phyloP scores from a whole-genome alignment of 2,797 vertebrate species.

The Rallus crepitans region DNA sequence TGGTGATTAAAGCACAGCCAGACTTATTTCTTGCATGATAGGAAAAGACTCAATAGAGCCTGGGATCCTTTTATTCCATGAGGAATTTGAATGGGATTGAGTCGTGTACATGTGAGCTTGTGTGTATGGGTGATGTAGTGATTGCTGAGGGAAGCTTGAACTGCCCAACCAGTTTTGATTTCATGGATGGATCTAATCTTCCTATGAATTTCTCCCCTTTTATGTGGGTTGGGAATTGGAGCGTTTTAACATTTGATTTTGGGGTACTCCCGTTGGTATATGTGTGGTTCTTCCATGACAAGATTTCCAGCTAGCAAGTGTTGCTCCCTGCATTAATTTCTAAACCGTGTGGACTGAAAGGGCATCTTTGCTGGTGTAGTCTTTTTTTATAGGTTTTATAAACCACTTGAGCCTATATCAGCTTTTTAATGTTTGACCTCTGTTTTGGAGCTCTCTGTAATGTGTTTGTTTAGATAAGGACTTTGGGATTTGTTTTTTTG shows the following conservation, averaged over 20 bases:
- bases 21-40: constrained; percentile 74
- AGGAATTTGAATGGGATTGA: constrained; percentile 72
- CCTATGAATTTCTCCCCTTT: constrained; percentile 64
- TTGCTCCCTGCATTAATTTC: constrained; percentile 74
- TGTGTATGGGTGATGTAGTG: constrained; percentile 59
- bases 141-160: constrained; percentile 58
- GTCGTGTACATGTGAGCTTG: constrained; percentile 56
- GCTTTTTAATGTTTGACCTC: constrained; percentile 80
- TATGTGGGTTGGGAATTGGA: constrained; percentile 73
- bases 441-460: constrained; percentile 74
- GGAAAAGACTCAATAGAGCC: constrained; percentile 70
- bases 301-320: constrained; percentile 74
- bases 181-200: constrained; percentile 72
- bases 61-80: constrained; percentile 70
- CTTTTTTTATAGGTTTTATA: constrained; percentile 87
- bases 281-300: constrained; percentile 69
- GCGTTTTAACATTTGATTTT: constrained; percentile 77
- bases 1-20: constrained; percentile 78
- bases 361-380: constrained; percentile 82
- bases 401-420: constrained; percentile 83
- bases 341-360: constrained; percentile 73
- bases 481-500: background rate
- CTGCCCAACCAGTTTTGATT: constrained; percentile 69
- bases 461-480: constrained; percentile 71
- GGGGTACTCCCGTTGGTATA: constrained; percentile 75